phyloP scores from a whole-genome alignment of 2,797 vertebrate genomes.

The Ctenochaetus hawaiiensis region DNA sequence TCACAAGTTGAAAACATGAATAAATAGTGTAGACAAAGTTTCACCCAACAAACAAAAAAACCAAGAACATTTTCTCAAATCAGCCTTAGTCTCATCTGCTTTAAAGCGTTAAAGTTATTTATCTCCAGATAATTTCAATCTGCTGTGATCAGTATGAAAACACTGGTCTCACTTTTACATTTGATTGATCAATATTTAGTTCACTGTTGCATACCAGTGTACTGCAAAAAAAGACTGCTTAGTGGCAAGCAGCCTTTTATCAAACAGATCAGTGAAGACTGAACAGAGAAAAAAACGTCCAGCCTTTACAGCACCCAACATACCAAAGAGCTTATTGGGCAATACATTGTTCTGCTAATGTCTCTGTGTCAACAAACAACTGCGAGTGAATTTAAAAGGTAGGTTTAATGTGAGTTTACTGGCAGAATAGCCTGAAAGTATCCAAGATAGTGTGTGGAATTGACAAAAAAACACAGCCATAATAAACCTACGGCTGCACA shows the following conservation, averaged over 20 bases:
- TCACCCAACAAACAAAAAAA: slow-evolving; percentile 5
- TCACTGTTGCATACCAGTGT: too few relatives aligned
- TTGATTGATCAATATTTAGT: not conserved
- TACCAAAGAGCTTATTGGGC: not conserved
- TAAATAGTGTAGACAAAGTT: not conserved
- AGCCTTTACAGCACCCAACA: not conserved
- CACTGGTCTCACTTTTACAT: not conserved
- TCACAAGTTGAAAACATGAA: slow-evolving; percentile 4
- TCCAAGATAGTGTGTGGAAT: too few relatives aligned
- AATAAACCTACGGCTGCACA: too few relatives aligned
- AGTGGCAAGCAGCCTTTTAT: slow-evolving; percentile 2
- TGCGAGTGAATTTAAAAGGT: not conserved
- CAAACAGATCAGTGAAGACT: not conserved
- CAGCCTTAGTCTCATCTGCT: not conserved
- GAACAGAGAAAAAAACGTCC: not conserved
- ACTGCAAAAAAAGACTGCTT: not conserved
- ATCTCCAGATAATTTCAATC: not conserved
- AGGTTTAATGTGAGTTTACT: not conserved
- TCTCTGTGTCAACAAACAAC: too few relatives aligned
- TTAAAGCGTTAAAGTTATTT: not conserved
- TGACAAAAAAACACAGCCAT: too few relatives aligned
- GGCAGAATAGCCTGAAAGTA: too few relatives aligned
- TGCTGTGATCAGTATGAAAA: not conserved
- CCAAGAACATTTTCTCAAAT: slow-evolving; percentile 20
- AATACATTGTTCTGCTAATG: too few relatives aligned